These are phyloP conservation scores for Gallinago nigripennis DNA, from an alignment of 2,797 vertebrate genomes.

Conservation along the genomic window DNA sequence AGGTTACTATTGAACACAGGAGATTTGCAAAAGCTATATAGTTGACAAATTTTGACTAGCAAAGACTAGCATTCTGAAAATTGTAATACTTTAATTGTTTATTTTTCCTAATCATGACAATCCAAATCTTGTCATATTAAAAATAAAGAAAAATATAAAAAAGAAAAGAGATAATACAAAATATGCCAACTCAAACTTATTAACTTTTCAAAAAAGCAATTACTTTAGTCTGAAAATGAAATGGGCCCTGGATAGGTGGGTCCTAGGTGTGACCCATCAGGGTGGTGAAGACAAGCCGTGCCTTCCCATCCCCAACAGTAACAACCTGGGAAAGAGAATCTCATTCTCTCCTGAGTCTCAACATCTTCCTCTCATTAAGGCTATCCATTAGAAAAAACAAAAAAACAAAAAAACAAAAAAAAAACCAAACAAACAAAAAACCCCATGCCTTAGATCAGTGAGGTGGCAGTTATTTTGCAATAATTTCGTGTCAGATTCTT, in stretches of 20 bases:
- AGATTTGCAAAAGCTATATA: not conserved
- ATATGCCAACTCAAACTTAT: not conserved
- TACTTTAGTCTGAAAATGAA: not conserved
- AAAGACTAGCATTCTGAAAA: not conserved
- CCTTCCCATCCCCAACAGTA: too few species aligned
- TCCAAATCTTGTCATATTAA: not conserved
- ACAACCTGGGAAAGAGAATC: not conserved
- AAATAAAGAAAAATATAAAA: too few species aligned
- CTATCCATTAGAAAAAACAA: not conserved
- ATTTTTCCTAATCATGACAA: not conserved
- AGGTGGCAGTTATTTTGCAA: not conserved
- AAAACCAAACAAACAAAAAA: too few species aligned
- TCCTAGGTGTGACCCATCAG: too few species aligned
- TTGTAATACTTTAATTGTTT: not conserved
- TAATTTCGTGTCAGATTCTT: not conserved
- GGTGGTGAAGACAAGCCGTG: not conserved
- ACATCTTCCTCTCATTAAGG: not conserved
- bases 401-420: too few species aligned
- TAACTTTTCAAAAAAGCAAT: not conserved
- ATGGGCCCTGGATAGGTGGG: not conserved
- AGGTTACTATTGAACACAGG: not conserved
- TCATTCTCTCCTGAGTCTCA: not conserved
- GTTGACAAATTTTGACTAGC: rapidly evolving
- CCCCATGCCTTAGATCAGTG: not conserved
- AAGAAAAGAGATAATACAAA: not conserved